Evolutionary conservation across 2,888 invertebrate species (phyloP).

Genomic region (Heteromurus nitidus): DNA sequence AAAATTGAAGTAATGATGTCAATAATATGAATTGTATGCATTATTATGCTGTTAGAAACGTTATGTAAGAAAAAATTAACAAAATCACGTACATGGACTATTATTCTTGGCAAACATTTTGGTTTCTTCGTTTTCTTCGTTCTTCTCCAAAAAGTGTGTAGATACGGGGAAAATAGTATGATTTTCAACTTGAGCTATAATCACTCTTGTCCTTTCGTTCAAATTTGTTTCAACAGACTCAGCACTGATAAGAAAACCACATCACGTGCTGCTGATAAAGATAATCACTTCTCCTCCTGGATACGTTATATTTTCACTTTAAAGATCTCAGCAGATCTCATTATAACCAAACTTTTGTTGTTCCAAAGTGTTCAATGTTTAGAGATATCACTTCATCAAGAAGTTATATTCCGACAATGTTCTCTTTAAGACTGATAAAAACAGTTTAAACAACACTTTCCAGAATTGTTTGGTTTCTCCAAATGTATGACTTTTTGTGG

Average conservation of each 20-base stretch:
- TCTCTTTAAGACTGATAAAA: no score
- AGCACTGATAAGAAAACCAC: not conserved
- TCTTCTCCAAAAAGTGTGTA: not conserved
- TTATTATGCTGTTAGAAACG: not conserved
- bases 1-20: not conserved
- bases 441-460: no score
- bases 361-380: no score
- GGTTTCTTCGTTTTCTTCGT: not conserved
- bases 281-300: no score
- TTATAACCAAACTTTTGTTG: no score
- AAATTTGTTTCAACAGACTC: not conserved
- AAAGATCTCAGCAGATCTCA: no score
- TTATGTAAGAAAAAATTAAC: not conserved
- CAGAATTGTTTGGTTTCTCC: no score
- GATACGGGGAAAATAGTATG: not conserved
- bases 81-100: not conserved
- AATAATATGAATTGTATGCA: not conserved
- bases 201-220: not conserved
- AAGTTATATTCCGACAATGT: no score
- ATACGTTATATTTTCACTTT: no score
- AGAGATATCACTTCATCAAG: no score
- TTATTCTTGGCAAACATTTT: slow-evolving; percentile 1
- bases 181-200: not conserved
- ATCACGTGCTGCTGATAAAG: no score
- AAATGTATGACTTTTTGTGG: no score